Base-by-base conservation (phyloP, 2,888 invertebrate species). In the Spisula subtruncata region DNA sequence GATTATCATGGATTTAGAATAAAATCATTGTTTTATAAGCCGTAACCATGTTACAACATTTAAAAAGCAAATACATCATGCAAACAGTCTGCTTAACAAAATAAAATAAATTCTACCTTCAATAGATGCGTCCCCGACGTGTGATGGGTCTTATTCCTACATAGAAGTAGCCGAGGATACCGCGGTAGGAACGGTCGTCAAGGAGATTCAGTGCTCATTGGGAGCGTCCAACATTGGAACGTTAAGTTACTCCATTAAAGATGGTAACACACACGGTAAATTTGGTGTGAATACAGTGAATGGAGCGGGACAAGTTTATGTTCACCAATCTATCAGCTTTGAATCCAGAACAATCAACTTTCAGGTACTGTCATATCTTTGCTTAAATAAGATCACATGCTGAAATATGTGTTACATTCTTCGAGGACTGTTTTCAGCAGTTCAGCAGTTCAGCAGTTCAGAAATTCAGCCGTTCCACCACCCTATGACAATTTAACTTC, bases 181-280 rank as follows among this genome's bases (percentile, higher is more conserved):
- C 8, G 86, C 81, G 20, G 83, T 86, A 1, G 91, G 88, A 6
- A 83, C 89, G 16, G 86, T 86, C 29, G 89, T 91, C 79, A 85
- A 89, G 79, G 85, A 88, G 46, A 84, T 93, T 20, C 66, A 41
- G 54, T 94, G 94, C 84, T 71, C 89, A 29, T 92, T 92, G 85
- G 81, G 25, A 89, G 56, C 90, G 91, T 91, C 93, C 1, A 83
- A 54, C 8, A 86, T 89, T 32, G 91, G 92, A 6, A 90, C 90
- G 6, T 85, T 93, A 5, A 85, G 89, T 8, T 94, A 92, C 86
- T 46, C 84, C 46, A 93, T 94, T 20, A 89, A 88, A 29, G 87
- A 88, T 16, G 94, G 94, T 10, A 93, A 94, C 87, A 90, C 84
- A 2, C 90, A 89, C 35, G 89, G 89, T 6, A 90, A 89, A 51